Percentiles rank a stretch among this genome's conserved stretches.
phyloP scores from a whole-genome alignment of 2,113 vertebrate genomes.

The Echinops telfairi region DNA sequence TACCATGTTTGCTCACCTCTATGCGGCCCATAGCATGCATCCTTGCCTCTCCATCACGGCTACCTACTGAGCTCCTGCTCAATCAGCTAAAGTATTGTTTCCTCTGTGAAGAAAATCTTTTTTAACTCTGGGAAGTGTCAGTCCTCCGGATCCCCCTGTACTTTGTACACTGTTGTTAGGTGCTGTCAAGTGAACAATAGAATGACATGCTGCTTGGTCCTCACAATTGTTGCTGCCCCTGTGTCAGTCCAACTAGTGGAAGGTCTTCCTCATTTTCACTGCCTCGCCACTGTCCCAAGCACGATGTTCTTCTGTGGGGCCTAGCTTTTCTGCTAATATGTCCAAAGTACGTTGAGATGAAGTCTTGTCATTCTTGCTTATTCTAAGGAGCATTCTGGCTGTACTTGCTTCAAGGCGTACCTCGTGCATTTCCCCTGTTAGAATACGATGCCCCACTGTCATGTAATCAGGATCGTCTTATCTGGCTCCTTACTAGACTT shows the following conservation, averaged over 20 bases:
- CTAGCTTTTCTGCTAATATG: no score
- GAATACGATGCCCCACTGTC: not conserved
- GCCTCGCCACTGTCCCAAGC: no score
- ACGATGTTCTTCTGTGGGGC: no score
- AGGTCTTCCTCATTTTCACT: no score
- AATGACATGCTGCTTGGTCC: no score
- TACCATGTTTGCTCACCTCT: not conserved
- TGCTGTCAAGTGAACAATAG: no score
- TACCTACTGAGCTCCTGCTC: not conserved
- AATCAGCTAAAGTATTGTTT: not conserved
- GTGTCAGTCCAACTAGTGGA: no score
- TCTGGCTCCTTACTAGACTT: slow-evolving; percentile 20
- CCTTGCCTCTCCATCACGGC: not conserved
- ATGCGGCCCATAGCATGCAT: not conserved
- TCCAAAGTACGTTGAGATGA: no score
- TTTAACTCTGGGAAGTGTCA: slow-evolving; percentile 1
- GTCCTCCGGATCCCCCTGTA: not conserved
- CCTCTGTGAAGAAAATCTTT: slow-evolving; percentile 12
- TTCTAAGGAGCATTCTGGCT: no score
- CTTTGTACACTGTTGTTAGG: not conserved
- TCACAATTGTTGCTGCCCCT: no score
- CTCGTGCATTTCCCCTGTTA: not conserved
- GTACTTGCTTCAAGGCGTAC: not conserved
- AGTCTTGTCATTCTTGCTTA: no score
- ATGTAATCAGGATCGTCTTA: slow-evolving; percentile 38